Evolutionary conservation across 2,888 invertebrate species (phyloP).

Genomic region (Euplexia lucipara): DNA sequence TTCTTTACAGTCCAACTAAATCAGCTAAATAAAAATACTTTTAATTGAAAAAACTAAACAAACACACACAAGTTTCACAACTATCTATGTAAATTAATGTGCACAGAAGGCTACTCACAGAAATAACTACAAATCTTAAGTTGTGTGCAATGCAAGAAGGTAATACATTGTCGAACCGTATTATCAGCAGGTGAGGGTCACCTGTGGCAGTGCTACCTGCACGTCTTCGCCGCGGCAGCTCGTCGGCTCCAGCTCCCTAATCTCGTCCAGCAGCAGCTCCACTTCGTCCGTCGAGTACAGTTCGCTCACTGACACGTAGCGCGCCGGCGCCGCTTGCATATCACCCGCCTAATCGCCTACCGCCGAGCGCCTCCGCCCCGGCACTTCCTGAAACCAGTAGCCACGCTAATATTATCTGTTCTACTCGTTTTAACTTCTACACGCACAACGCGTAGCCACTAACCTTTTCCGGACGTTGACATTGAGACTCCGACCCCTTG

Average conservation of each 20-base stretch:
- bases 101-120: background rate
- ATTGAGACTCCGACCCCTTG: slow-evolving; percentile 74
- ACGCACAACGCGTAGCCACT: slow-evolving; percentile 25
- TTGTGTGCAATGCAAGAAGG: slow-evolving; percentile 7
- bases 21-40: background rate
- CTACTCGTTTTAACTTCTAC: slow-evolving; percentile 3
- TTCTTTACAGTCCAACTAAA: background rate
- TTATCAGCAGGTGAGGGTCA: background rate
- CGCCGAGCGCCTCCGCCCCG: slow-evolving; percentile 81
- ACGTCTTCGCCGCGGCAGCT: slow-evolving; percentile 89
- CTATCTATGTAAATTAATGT: background rate
- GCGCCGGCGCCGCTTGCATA: slow-evolving; percentile 89
- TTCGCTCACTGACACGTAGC: slow-evolving; percentile 90
- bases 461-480: slow-evolving; percentile 79
- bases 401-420: slow-evolving; percentile 55
- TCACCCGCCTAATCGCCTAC: slow-evolving; percentile 82
- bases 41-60: background rate
- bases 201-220: slow-evolving; percentile 71
- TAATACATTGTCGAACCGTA: background rate
- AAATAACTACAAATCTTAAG: background rate
- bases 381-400: slow-evolving; percentile 75
- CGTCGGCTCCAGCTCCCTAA: slow-evolving; percentile 89
- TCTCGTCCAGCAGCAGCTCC: slow-evolving; percentile 90
- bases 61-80: too few species aligned
- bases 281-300: slow-evolving; percentile 90